Conservation (phyloP, 2,113 vertebrate species). For the Oryzias woworae region DNA sequence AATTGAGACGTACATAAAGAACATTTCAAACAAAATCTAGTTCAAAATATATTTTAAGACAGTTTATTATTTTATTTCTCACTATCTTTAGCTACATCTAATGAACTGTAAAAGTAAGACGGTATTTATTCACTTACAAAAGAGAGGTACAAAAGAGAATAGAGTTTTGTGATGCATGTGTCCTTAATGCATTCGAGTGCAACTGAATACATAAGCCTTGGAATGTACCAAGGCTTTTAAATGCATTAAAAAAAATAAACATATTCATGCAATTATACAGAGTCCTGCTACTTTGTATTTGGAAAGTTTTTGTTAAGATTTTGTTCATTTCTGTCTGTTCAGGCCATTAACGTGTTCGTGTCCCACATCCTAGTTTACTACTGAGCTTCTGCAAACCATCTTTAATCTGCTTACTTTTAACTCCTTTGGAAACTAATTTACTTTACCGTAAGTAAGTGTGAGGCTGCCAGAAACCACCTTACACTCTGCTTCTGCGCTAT, state of each 20-base stretch:
- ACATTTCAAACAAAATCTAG: not conserved
- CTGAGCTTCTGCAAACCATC: slow-evolving; percentile 1
- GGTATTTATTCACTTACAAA: too few relatives aligned
- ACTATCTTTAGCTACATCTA: too few relatives aligned
- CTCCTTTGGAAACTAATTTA: not conserved
- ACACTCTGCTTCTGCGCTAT: not conserved
- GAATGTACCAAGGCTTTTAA: too few relatives aligned
- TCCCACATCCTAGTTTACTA: not conserved
- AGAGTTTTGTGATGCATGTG: too few relatives aligned
- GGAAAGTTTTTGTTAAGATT: not conserved
- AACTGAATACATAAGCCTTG: too few relatives aligned
- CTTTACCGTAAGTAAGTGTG: not conserved
- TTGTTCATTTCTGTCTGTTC: not conserved
- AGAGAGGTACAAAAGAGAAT: too few relatives aligned
- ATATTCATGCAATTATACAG: not conserved
- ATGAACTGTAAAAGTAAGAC: too few relatives aligned
- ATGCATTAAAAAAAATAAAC: too few relatives aligned
- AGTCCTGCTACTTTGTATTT: not conserved
- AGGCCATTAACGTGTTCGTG: too few relatives aligned
- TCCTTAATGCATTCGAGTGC: too few relatives aligned
- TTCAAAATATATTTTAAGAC: not conserved
- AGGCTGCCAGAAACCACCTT: not conserved
- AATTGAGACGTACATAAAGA: not conserved
- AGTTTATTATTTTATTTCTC: not conserved
- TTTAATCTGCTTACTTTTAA: slow-evolving; percentile 19